Evolutionary conservation across 2,113 vertebrate genomes (phyloP), one percentile per base, ranked within the genome.

Genomic region (Sander vitreus): DNA sequence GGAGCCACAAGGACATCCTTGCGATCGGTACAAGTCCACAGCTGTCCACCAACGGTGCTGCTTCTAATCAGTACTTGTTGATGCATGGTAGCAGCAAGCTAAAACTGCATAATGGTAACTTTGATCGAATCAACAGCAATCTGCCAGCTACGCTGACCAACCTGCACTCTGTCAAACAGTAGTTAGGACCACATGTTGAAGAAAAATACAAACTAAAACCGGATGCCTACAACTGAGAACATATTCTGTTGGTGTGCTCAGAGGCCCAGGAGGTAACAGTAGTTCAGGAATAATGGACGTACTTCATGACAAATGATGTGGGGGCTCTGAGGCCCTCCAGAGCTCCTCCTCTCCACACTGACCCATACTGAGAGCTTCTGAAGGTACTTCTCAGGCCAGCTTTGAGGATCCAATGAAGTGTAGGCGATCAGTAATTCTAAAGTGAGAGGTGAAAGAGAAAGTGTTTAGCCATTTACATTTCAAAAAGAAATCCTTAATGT

Each of bases 301-400:
- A 53, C 36, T 45, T 80, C 53, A 74, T 84, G 83, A 88, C 47
- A 85, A 80, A 87, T 82, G 72, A 76, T 72, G 63, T 48, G 0
- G 66, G 54, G 73, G 73, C 73, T 60, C 65, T 23, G 36, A 74
- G 59, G 63, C 69, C 70, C 71, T 57, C 51, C 30, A 45, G 16
- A 63, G 51, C 70, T 87, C 71, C 45, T 76, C 50, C 85, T 75
- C 68, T 69, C 76, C 66, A 72, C 53, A 43, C 57, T 48, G 68
- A 62, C 57, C 53, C 55, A 59, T 8, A 23, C 68, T 58, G 55
- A 67, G 39, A 80, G 73, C 47, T 21, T 62, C 75, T 80, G 63
- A 75, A 69, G 51, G 45, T 66, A n/a, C 25, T 15, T 76, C 25
- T 63, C 21, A 43, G 39, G 10, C 39, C 39, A 43, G 39, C 39